Conservation (phyloP, 2,797 vertebrate genomes). For the Limosa lapponica region DNA sequence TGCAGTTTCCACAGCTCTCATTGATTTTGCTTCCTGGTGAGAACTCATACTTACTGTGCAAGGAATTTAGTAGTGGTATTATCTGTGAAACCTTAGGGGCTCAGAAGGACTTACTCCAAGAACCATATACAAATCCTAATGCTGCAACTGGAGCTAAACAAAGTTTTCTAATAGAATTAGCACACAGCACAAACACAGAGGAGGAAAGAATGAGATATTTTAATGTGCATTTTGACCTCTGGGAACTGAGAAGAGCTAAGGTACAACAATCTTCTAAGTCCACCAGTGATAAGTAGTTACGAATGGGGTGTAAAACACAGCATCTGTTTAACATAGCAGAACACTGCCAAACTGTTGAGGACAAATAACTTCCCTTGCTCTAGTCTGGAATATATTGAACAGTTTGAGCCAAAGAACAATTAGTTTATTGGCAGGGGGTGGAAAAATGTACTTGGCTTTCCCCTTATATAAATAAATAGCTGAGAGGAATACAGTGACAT, state of each 20-base stretch:
- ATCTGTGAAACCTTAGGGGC: not conserved
- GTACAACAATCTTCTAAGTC: not conserved
- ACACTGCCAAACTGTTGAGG: not conserved
- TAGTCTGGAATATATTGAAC: slow-evolving; percentile 5
- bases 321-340: slow-evolving; percentile 24
- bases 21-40: not conserved
- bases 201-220: not conserved
- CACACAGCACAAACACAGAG: not conserved
- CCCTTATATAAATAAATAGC: not conserved
- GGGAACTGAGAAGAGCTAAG: not conserved
- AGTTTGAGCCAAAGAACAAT: slow-evolving; percentile 50
- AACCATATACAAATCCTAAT: not conserved
- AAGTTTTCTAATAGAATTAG: not conserved
- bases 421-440: slow-evolving; percentile 4
- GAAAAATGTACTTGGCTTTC: slow-evolving; percentile 48
- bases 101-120: not conserved
- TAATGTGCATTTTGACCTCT: not conserved
- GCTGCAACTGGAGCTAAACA: not conserved
- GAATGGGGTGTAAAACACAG: not conserved
- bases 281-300: not conserved
- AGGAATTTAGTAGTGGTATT: not conserved
- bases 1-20: not conserved
- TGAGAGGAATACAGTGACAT: not conserved
- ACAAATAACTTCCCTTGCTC: slow-evolving; percentile 19
- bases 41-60: not conserved